Base-by-base conservation (phyloP, 37 sponge, comb jelly and placozoan species). In the Dysidea cf. avara region DNA sequence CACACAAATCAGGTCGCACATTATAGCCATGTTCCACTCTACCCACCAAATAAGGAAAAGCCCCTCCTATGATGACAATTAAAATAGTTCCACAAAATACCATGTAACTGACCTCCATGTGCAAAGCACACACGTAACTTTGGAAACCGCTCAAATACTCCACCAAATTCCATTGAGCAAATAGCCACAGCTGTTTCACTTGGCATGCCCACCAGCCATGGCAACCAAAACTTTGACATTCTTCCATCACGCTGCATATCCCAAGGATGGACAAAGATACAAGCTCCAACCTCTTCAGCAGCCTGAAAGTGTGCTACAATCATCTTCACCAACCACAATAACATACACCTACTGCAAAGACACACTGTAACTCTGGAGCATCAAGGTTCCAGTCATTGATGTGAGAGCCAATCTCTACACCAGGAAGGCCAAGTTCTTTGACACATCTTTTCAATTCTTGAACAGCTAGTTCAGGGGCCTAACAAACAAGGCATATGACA, bases 341-440 rank as follows among this genome's bases (percentile, higher is more conserved):
- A 3, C 30, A 61, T 20, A 31, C 21, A 68, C 76, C 39, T 36
- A 84, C 92, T 12, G 72, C 72, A 79, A 94, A 94, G 50, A 94
- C 83, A 78, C 77, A 66, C 51, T 81, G 90, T 32, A 94, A 62
- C 34, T 94, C 95, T 21, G 95, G 90, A 37, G 90, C 87, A 68
- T 94, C 95, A 11, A 94, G 56, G 70, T 94, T 89, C 92, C 87
- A 86, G 21, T 81, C 88, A 0, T 82, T 81, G 57, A 94, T 72
- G 61, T 94, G 95, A n/a, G 95, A 94, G 29, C 95, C 95, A 56
- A 94, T 94, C 80, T 94, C 77, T n/a, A 94, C 81, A 24, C 95
- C 95, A 21, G 90, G 87, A 50, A 94, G 86, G 0, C 83, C 83
- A 29, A 92, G 74, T 57, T 86, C 87, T 86, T 83, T 75, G 20